Evolutionary conservation across 2,888 invertebrate genomes (phyloP).

Genomic region (Leptinotarsa juncta): DNA sequence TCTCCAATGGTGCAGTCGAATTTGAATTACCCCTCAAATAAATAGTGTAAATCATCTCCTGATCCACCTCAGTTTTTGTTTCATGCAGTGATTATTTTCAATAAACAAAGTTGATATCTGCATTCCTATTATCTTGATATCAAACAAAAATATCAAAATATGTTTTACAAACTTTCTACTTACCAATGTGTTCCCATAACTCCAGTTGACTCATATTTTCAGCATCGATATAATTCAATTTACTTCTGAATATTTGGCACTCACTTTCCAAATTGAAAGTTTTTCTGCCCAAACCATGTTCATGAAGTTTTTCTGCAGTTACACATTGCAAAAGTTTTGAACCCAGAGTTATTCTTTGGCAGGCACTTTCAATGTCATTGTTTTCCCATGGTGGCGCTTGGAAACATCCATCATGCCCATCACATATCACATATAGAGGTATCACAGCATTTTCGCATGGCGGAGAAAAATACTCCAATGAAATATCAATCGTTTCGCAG

Average conservation of each 20-base stretch:
- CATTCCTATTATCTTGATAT: no score
- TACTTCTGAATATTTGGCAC: conserved; percentile 81
- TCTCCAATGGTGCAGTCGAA: no score
- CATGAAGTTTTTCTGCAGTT: conserved; percentile 87
- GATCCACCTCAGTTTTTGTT: no score
- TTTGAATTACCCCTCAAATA: no score
- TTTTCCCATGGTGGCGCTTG: conserved; percentile 70
- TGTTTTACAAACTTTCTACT: neutral
- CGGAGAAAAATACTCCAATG: conserved; percentile 71
- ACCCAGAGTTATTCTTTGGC: conserved; percentile 79
- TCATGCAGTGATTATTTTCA: no score
- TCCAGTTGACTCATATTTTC: conserved; percentile 80
- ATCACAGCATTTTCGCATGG: conserved; percentile 74
- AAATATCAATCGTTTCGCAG: conserved; percentile 66
- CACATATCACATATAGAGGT: conserved; percentile 86
- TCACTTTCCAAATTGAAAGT: conserved; percentile 84
- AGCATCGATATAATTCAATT: conserved; percentile 77
- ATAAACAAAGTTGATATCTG: no score
- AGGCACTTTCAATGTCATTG: conserved; percentile 77
- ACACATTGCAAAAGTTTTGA: conserved; percentile 86
- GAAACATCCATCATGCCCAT: conserved; percentile 82
- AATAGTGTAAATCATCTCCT: no score
- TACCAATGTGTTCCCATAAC: conserved; percentile 75
- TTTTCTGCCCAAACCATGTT: conserved; percentile 81
- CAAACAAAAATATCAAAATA: no score